These are phyloP conservation scores for Protobothrops mucrosquamatus DNA, from an alignment of 2,113 vertebrate genomes.

Conservation along the genomic window DNA sequence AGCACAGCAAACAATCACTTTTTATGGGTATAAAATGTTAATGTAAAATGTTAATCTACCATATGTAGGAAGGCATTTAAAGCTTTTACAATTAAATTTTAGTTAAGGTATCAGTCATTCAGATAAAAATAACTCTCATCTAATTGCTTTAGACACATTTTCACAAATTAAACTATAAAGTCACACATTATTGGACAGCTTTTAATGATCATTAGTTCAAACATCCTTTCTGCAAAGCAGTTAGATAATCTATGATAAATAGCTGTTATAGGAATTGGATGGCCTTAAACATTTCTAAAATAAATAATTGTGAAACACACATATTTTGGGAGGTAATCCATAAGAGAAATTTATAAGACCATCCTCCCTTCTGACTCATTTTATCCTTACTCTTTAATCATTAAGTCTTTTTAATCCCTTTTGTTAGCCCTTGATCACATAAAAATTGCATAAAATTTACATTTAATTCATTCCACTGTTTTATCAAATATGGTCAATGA, in stretches of 20 bases:
- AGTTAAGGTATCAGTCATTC: not conserved
- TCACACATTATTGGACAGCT: not conserved
- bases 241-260: not conserved
- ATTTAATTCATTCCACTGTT: not conserved
- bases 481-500: not conserved
- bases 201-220: not conserved
- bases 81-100: not conserved
- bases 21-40: not conserved
- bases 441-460: not conserved
- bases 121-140: not conserved
- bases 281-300: not conserved
- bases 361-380: not conserved
- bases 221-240: not conserved
- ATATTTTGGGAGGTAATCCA: not conserved
- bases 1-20: not conserved
- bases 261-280: not conserved
- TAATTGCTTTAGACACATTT: not conserved
- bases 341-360: not conserved
- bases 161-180: not conserved
- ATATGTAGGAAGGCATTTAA: not conserved
- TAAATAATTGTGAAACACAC: not conserved
- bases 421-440: not conserved
- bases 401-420: not conserved
- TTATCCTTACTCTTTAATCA: not conserved
- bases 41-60: not conserved